phyloP scores from a whole-genome alignment of 1,140 invertebrate genomes.

The Rhynchophorus ferrugineus region DNA sequence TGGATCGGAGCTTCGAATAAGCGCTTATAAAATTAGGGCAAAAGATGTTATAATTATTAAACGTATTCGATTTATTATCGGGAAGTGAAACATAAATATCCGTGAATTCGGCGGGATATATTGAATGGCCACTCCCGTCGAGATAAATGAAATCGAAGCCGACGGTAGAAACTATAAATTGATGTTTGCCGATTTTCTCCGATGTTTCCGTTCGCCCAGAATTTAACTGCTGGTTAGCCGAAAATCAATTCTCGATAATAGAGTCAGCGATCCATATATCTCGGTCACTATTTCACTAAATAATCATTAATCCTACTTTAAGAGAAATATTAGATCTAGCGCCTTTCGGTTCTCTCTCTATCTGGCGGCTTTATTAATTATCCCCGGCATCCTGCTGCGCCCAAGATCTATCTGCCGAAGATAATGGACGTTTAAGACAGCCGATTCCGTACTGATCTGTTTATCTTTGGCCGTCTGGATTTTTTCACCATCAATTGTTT shows the following conservation, averaged over 20 bases:
- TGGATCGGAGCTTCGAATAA: too few species aligned
- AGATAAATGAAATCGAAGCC: too few species aligned
- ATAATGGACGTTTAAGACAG: neutral
- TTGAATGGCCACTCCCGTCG: too few species aligned
- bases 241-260: slow-evolving; percentile 7
- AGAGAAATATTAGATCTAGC: slow-evolving; percentile 4
- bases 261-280: neutral
- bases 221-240: neutral
- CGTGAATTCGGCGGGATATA: too few species aligned
- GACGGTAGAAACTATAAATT: too few species aligned
- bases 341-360: neutral
- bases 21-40: too few species aligned
- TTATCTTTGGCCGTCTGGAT: too few species aligned
- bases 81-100: too few species aligned
- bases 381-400: neutral
- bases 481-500: too few species aligned
- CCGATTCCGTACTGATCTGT: neutral
- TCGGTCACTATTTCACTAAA: slow-evolving; percentile 8
- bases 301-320: slow-evolving; percentile 9
- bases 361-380: slow-evolving; percentile 8
- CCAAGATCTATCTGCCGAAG: neutral
- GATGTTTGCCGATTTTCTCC: neutral
- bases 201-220: neutral
- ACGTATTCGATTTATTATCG: too few species aligned
- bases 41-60: too few species aligned